Percentiles rank a stretch among this genome's conserved stretches.
Evolutionary conservation across 1,140 invertebrate genomes (phyloP).

Genomic region (Triops longicaudatus): DNA sequence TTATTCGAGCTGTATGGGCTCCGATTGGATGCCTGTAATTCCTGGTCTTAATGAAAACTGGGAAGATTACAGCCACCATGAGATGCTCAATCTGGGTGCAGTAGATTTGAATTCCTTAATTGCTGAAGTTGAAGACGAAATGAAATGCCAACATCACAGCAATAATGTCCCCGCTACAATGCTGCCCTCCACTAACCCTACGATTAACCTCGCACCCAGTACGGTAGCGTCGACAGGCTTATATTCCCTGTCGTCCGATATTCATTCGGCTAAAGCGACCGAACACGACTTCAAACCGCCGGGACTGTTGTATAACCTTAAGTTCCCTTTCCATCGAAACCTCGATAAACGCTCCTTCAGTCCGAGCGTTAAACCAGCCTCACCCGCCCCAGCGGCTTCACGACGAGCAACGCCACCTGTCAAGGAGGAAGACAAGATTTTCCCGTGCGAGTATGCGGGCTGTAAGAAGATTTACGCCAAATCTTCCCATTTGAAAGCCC

Average conservation of each 20-base stretch:
- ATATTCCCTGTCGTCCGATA: neutral
- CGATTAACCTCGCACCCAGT: neutral
- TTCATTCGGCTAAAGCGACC: neutral
- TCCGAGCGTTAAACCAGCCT: neutral
- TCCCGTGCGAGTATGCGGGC: constrained; percentile 52
- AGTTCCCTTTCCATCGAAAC: neutral
- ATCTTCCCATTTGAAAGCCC: constrained; percentile 87
- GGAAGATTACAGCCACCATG: constrained; percentile 1
- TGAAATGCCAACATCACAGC: neutral
- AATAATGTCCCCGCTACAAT: neutral
- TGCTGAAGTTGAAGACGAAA: neutral
- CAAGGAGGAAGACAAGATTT: constrained; percentile 45
- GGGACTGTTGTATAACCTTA: neutral
- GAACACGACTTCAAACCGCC: neutral
- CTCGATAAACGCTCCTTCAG: neutral
- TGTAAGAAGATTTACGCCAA: constrained; percentile 75
- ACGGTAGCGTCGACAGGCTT: neutral
- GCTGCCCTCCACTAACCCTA: neutral
- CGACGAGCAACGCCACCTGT: constrained; percentile 34
- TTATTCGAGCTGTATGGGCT: neutral
- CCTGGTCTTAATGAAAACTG: neutral
- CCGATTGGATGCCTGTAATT: neutral
- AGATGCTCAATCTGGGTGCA: neutral
- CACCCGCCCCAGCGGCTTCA: neutral
- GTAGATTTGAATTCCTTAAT: constrained; percentile 8